phyloP scores from a whole-genome alignment of 1,140 invertebrate genomes.

The Solenopsis fugax region DNA sequence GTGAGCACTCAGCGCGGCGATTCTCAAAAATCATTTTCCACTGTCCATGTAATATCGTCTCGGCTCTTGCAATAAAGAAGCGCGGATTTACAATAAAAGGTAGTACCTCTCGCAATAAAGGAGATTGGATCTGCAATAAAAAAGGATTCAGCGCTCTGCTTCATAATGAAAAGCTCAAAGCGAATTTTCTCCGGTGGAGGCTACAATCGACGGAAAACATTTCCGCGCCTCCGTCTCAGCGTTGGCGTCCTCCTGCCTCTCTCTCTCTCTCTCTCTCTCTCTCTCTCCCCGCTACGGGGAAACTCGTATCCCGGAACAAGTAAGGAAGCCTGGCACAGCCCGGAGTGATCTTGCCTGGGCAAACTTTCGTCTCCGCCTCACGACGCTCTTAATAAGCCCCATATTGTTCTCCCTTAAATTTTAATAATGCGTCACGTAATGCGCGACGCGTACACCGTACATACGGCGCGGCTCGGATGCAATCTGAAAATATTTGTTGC shows the following conservation, averaged over 20 bases:
- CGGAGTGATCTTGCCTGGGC: slow-evolving; percentile 44
- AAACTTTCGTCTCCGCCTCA: slow-evolving; percentile 20
- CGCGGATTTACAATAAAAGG: slow-evolving; percentile 64
- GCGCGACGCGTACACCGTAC: slow-evolving; percentile 35
- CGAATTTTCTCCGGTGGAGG: slow-evolving; percentile 55
- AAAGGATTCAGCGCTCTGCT: slow-evolving; percentile 61
- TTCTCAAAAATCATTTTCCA: slow-evolving; percentile 59
- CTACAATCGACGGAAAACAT: slow-evolving; percentile 60
- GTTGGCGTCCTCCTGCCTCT: not conserved
- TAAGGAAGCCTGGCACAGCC: slow-evolving; percentile 17
- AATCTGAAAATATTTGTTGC: slow-evolving; percentile 77
- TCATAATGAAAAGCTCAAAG: slow-evolving; percentile 66
- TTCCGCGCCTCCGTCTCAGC: slow-evolving; percentile 47
- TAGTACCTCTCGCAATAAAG: slow-evolving; percentile 62
- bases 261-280: not conserved
- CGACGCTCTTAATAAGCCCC: slow-evolving; percentile 65
- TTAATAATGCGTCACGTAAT: slow-evolving; percentile 68
- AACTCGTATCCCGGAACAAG: slow-evolving; percentile 15
- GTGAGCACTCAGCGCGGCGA: slow-evolving; percentile 44
- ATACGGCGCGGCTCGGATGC: slow-evolving; percentile 33
- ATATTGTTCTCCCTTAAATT: slow-evolving; percentile 67
- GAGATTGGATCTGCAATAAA: slow-evolving; percentile 65
- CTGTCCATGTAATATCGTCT: slow-evolving; percentile 59
- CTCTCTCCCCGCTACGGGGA: not conserved
- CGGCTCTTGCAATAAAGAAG: slow-evolving; percentile 56